A percentile compares a stretch with the other conserved stretches of the same genome.
Evolutionary conservation across 1,140 invertebrate species (phyloP).

Genomic region (Aphis craccivora): DNA sequence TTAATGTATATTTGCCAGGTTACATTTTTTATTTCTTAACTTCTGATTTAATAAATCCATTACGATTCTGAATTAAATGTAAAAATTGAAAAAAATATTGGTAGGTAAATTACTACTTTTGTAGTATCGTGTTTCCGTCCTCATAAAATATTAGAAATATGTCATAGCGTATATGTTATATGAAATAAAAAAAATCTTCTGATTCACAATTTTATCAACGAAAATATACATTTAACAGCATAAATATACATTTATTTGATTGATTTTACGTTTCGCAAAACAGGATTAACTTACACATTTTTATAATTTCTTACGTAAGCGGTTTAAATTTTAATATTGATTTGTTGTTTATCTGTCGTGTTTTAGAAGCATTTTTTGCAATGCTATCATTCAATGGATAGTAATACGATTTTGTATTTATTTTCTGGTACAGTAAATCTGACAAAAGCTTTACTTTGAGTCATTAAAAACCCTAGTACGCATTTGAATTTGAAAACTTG

Average conservation of each 20-base stretch:
- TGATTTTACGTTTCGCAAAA: neutral
- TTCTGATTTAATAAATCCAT: neutral
- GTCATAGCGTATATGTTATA: neutral
- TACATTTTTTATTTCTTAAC: neutral
- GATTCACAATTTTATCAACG: neutral
- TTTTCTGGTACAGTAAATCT: slow-evolving; percentile 19
- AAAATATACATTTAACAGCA: neutral
- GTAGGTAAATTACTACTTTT: neutral
- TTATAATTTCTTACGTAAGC: neutral
- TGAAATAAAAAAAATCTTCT: neutral
- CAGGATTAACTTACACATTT: neutral
- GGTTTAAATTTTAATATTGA: slow-evolving; percentile 8
- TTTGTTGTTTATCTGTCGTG: neutral
- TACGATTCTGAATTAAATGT: neutral
- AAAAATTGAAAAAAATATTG: neutral
- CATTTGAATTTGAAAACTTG: neutral
- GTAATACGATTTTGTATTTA: neutral
- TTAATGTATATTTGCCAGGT: neutral
- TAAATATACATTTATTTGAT: neutral
- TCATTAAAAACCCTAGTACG: neutral
- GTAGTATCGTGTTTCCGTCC: neutral
- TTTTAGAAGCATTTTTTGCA: neutral
- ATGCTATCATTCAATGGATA: neutral
- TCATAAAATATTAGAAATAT: neutral
- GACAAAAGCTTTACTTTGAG: neutral